Evolutionary conservation across 2,888 invertebrate genomes (phyloP).

Genomic region (Aethes cnicana): DNA sequence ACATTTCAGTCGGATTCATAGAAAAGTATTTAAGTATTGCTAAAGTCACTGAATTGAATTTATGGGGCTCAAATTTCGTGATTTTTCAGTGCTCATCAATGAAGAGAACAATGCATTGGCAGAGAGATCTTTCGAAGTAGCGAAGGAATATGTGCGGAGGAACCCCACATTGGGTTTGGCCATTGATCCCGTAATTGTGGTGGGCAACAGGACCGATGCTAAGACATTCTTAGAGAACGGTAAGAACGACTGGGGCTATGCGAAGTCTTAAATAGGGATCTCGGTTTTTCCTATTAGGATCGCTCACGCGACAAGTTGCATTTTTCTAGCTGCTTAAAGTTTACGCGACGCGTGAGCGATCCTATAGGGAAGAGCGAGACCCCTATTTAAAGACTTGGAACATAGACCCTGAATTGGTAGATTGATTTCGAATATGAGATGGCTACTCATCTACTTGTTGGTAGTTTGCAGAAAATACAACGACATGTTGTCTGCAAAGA

Average conservation of each 20-base stretch:
- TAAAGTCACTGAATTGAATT: no score
- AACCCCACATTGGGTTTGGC: conserved; percentile 86
- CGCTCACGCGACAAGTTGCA: no score
- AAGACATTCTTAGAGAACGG: conserved; percentile 86
- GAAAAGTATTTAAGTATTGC: no score
- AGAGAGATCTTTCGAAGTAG: conserved; percentile 87
- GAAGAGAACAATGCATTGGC: conserved; percentile 88
- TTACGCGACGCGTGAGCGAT: no score
- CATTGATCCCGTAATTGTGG: conserved; percentile 83
- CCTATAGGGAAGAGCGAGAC: no score
- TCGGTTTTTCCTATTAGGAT: no score
- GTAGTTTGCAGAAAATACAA: conserved; percentile 89
- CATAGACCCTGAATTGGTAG: no score
- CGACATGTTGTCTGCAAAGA: conserved; percentile 83
- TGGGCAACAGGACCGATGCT: conserved; percentile 88
- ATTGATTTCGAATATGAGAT: no score
- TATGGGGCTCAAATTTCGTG: not conserved
- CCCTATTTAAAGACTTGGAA: no score
- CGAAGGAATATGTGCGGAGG: conserved; percentile 86
- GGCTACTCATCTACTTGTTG: conserved; percentile 28
- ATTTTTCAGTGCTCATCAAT: conserved; percentile 85
- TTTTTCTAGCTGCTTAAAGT: no score
- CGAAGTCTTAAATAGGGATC: no score
- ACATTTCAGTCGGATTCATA: no score
- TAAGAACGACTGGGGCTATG: conserved; percentile 67